These are phyloP conservation scores for Eupithecia insigniata DNA, from an alignment of 2,888 invertebrate genomes.

Conservation along the genomic window DNA sequence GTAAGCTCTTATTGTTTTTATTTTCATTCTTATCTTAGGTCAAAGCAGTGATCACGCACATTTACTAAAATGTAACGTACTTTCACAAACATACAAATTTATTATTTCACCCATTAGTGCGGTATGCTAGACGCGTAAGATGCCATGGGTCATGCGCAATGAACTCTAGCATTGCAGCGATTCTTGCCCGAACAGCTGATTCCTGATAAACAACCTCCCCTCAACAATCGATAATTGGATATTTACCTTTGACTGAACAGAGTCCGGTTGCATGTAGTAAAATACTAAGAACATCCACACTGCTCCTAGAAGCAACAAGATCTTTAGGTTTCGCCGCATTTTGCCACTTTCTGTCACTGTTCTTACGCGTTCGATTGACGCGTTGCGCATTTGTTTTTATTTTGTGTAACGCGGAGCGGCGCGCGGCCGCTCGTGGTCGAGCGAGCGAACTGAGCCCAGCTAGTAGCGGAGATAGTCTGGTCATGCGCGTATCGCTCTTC, in stretches of 20 bases:
- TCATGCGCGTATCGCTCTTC: conserved; percentile 77
- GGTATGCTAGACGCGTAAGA: conserved; percentile 60
- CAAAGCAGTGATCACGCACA: conserved; percentile 38
- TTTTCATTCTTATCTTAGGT: conserved; percentile 33
- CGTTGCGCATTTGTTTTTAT: conserved; percentile 51
- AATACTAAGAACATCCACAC: conserved; percentile 79
- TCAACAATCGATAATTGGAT: conserved; percentile 39
- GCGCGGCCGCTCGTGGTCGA: conserved; percentile 79
- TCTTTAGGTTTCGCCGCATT: conserved; percentile 79
- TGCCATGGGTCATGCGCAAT: conserved; percentile 69
- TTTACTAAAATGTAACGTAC: conserved; percentile 34
- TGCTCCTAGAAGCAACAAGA: conserved; percentile 72
- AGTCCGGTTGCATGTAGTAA: conserved; percentile 79
- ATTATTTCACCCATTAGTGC: conserved; percentile 46
- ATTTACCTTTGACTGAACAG: conserved; percentile 69
- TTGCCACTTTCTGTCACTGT: conserved; percentile 47
- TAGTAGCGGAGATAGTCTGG: conserved; percentile 58
- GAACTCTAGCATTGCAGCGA: conserved; percentile 53
- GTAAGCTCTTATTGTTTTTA: not conserved
- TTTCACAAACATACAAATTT: conserved; percentile 37
- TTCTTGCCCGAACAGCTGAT: conserved; percentile 64
- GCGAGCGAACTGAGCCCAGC: conserved; percentile 70
- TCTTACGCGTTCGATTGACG: conserved; percentile 47
- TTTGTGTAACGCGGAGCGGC: conserved; percentile 59
- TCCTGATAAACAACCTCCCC: conserved; percentile 53